Percentiles rank a stretch among this genome's conserved stretches.
phyloP scores from a whole-genome alignment of 2,888 invertebrate genomes.

The Mongoloraphidia duomilia region DNA sequence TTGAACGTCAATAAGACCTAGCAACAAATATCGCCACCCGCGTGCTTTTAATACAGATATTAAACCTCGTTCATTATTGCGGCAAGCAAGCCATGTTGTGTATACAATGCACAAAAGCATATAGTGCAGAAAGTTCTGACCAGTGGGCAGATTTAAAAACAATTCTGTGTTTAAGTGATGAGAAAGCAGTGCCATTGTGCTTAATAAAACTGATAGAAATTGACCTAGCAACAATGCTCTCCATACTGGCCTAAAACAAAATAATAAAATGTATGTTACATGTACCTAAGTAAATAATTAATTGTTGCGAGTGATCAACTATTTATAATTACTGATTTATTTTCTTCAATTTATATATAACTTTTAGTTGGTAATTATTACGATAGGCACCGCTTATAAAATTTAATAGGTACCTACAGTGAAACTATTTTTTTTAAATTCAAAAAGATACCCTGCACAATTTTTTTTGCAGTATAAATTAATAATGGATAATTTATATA shows the following conservation, averaged over 20 bases:
- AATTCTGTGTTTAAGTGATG: constrained; percentile 54
- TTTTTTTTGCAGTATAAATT: too few relatives aligned
- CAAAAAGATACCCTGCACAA: too few relatives aligned
- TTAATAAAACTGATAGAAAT: constrained; percentile 57
- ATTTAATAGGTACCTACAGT: too few relatives aligned
- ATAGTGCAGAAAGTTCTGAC: constrained; percentile 70
- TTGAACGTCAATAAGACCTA: constrained; percentile 73
- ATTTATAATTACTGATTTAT: not conserved
- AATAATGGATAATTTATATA: constrained; percentile 21
- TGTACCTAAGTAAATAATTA: constrained; percentile 8
- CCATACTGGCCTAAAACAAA: constrained; percentile 49
- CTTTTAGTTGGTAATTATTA: too few relatives aligned
- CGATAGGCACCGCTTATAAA: too few relatives aligned
- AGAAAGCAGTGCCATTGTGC: constrained; percentile 61
- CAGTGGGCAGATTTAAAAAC: constrained; percentile 60
- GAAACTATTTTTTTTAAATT: too few relatives aligned
- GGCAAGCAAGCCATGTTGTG: constrained; percentile 59
- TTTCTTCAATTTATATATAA: constrained; percentile 40
- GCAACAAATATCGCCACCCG: constrained; percentile 63
- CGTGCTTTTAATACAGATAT: constrained; percentile 48
- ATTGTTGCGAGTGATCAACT: constrained; percentile 3
- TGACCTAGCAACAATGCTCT: constrained; percentile 59
- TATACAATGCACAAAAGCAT: constrained; percentile 60
- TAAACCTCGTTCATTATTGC: constrained; percentile 43
- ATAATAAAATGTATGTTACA: constrained; percentile 2